A percentile compares a stretch with the other conserved stretches of the same genome.
These are phyloP conservation scores for Helostoma temminkii DNA, from an alignment of 2,797 vertebrate species.

Conservation along the genomic window DNA sequence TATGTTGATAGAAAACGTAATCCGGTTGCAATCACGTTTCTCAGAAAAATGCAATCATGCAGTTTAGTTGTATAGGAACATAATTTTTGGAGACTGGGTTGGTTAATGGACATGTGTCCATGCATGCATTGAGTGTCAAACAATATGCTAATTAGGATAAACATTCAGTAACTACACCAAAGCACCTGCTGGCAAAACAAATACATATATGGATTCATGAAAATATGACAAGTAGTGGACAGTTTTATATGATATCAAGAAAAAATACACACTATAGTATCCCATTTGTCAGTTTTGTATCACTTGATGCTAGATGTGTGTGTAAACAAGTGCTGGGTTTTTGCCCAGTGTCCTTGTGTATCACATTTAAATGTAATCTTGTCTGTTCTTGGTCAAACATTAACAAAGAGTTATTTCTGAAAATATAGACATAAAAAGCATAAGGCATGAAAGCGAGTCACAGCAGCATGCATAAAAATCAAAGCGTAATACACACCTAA, in stretches of 20 bases:
- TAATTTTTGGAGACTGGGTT: too few species aligned
- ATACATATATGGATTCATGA: conserved; percentile 52
- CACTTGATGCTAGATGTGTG: neutral
- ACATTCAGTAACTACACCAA: conserved; percentile 21
- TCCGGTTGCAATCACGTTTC: too few species aligned
- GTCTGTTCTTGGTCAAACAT: neutral
- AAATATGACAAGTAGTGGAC: conserved; percentile 36
- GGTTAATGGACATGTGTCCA: too few species aligned
- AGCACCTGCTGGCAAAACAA: conserved; percentile 47
- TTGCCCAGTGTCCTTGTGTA: neutral
- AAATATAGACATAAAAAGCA: neutral
- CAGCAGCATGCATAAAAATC: too few species aligned
- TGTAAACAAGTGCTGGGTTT: conserved; percentile 4
- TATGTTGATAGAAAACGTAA: too few species aligned
- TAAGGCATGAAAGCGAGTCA: conserved; percentile 1
- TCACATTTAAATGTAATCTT: conserved; percentile 16
- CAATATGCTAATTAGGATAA: conserved; percentile 52
- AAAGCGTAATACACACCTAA: neutral
- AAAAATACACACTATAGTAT: conserved; percentile 1
- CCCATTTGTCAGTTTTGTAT: neutral
- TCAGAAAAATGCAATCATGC: too few species aligned
- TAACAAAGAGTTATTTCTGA: conserved; percentile 15
- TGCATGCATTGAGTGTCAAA: too few species aligned
- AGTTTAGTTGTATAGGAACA: too few species aligned
- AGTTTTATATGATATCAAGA: conserved; percentile 25